Conservation (phyloP, 2,113 vertebrate species). For the Paramisgurnus dabryanus region DNA sequence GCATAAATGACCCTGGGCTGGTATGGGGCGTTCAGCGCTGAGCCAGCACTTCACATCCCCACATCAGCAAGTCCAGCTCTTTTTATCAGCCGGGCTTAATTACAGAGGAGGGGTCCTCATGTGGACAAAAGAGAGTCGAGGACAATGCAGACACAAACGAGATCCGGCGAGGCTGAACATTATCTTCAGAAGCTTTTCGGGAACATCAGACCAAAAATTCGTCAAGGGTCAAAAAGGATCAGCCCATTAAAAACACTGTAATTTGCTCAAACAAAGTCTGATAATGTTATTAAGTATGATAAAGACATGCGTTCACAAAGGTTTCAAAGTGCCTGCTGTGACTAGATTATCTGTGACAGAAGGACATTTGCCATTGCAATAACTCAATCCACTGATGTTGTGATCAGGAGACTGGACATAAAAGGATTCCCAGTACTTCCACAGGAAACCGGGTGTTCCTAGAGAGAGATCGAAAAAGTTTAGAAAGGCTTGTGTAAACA, state of each 20-base stretch:
- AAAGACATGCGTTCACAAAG: background rate
- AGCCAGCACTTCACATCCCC: slow-evolving; percentile 48
- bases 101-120: slow-evolving; percentile 28
- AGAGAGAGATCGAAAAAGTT: slow-evolving; percentile 5
- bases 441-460: slow-evolving; percentile 2
- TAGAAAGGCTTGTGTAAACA: slow-evolving; percentile 23
- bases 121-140: slow-evolving; percentile 11
- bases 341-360: background rate
- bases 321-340: background rate
- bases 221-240: background rate
- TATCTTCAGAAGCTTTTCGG: background rate
- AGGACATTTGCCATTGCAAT: background rate
- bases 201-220: background rate
- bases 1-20: slow-evolving; percentile 34
- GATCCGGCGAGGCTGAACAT: background rate
- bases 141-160: background rate
- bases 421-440: background rate
- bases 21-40: slow-evolving; percentile 39
- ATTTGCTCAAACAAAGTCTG: background rate
- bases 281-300: background rate
- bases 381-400: background rate
- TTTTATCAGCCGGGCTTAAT: slow-evolving; percentile 42
- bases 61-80: slow-evolving; percentile 48
- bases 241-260: background rate
- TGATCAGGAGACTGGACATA: background rate